Percentiles rank a stretch among this genome's conserved stretches.
Evolutionary conservation across 1,140 invertebrate genomes (phyloP).

Genomic region (Drosophila saltans): DNA sequence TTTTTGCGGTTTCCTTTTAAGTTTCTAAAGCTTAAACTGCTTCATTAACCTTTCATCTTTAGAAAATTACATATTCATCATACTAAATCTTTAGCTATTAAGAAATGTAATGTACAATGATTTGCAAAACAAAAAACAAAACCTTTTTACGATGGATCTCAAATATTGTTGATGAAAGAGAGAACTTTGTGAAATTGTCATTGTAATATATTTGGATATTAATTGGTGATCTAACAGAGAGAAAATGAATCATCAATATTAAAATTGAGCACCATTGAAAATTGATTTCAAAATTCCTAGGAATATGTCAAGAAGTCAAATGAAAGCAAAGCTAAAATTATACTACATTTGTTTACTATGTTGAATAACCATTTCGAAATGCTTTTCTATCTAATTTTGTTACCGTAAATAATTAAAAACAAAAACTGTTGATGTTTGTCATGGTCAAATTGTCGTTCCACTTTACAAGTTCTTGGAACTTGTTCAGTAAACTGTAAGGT

Average conservation of each 20-base stretch:
- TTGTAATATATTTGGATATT: background rate
- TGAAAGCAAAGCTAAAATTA: background rate
- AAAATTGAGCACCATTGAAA: no score
- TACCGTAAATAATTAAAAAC: background rate
- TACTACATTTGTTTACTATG: background rate
- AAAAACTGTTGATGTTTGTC: background rate
- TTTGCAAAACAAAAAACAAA: background rate
- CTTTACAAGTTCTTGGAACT: conserved; percentile 9
- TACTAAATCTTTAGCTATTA: conserved; percentile 13
- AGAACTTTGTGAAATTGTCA: background rate
- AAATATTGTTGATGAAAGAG: background rate
- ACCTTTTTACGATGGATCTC: background rate
- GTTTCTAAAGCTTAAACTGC: background rate
- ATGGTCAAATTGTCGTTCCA: conserved; percentile 1
- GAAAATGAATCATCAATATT: background rate
- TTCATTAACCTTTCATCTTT: conserved; percentile 49
- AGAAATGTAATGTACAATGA: background rate
- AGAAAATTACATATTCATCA: conserved; percentile 14
- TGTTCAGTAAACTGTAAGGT: conserved; percentile 29
- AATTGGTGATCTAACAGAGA: background rate
- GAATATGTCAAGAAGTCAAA: no score
- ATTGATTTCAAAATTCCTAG: no score
- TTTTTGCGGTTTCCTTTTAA: background rate
- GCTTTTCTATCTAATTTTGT: background rate
- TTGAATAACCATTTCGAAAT: background rate